These are phyloP conservation scores for Drosophila auraria DNA, from an alignment of 1,140 invertebrate genomes.

Conservation along the genomic window DNA sequence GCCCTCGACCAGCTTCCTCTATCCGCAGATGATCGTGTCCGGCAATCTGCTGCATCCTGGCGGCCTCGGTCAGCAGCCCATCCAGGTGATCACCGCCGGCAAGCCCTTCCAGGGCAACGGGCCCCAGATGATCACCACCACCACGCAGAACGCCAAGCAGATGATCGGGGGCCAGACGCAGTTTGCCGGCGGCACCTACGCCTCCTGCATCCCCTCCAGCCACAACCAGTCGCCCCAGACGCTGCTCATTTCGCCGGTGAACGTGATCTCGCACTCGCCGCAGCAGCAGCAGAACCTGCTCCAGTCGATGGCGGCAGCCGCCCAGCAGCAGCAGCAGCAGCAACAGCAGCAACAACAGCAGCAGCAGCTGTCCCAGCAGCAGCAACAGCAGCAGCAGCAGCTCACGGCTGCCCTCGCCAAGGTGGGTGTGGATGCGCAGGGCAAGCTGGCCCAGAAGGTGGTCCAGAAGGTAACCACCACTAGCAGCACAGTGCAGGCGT, in stretches of 20 bases:
- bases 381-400: conserved; percentile 64
- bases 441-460: conserved; percentile 87
- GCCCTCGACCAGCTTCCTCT: conserved; percentile 93
- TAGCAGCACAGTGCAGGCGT: conserved; percentile 80
- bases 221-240: conserved; percentile 92
- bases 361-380: conserved; percentile 58
- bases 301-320: conserved; percentile 72
- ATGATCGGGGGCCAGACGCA: conserved; percentile 87
- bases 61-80: conserved; percentile 91
- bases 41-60: conserved; percentile 91
- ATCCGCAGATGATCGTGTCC: conserved; percentile 92
- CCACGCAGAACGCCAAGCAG: conserved; percentile 89
- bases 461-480: conserved; percentile 86
- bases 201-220: conserved; percentile 89
- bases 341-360: conserved; percentile 40
- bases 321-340: conserved; percentile 62
- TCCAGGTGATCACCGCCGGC: conserved; percentile 91
- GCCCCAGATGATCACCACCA: conserved; percentile 92
- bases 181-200: conserved; percentile 87
- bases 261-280: conserved; percentile 90
- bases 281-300: conserved; percentile 82
- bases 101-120: conserved; percentile 92
- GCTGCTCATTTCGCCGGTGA: conserved; percentile 91
- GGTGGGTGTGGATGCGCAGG: conserved; percentile 63
- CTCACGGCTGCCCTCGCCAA: conserved; percentile 64